Base-by-base conservation (phyloP, 2,797 vertebrate species). In the Darevskia mixta region DNA sequence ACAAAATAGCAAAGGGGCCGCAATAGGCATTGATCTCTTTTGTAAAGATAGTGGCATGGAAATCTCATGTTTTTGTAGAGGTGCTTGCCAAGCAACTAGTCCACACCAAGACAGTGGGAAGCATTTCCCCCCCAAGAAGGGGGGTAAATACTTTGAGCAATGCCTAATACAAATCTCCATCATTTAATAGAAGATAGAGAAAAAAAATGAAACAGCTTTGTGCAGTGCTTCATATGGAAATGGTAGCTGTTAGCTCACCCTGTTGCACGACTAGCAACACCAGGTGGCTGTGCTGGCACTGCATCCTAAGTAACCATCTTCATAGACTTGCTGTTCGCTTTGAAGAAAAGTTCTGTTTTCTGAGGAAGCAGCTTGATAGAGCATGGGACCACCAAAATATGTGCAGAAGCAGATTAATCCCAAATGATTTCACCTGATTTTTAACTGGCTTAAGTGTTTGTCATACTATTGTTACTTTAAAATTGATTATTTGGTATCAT, bases 1-100 rank as follows among this genome's bases (percentile, higher is more conserved):
- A 94, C 90, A 91, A 67, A 78, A 77, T 76, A 87, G 88, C 87
- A 89, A 91, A 89, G 82, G 85, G 82, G 91, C 92, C 90, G 91
- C 23, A 87, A 6, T 64, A 90, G 82, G 45, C 86, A 94, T 92
- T 95, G 95, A 90, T 94, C 91, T 94, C 10, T 88, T 86, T 85
- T 94, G 86, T 93, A 91, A 92, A 92, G 91, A 88, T 88, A 38
- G 92, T 92, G 84, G 49, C 85, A 91, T 91, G 86, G 64, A 90
- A 94, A 91, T 90, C 55, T 15, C 87, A 67, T 83, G 79, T 85
- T 35, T 92, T 90, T 80, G 83, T 84, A 82, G 89, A 90, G 91
- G 55, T 71, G 23, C 91, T 93, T 94, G 88, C 82, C 25, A 58
- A 71, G 6, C 55, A 69, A 25, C 69, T 87, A 75, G 79, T 90